Conservation (phyloP, 2,888 invertebrate genomes). For the Nineta flava region DNA sequence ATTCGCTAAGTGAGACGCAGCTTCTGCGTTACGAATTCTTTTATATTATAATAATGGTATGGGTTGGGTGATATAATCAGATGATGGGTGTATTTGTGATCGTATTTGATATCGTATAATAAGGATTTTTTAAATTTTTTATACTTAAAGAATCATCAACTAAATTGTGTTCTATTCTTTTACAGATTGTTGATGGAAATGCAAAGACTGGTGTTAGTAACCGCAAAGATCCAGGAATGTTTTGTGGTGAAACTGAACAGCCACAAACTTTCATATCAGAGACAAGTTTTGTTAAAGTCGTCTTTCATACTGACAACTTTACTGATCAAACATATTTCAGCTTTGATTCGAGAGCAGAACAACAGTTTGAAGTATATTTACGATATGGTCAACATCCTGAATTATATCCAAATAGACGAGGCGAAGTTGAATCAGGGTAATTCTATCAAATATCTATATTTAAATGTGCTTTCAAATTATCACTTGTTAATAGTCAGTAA, state of each 20-base stretch:
- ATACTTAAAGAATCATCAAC: no score
- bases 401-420: conserved; percentile 76
- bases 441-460: background rate
- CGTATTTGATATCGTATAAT: no score
- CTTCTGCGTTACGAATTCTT: no score
- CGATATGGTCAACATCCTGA: conserved; percentile 90
- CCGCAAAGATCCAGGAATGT: conserved; percentile 75
- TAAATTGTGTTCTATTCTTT: conserved; percentile 15
- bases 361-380: conserved; percentile 77
- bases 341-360: conserved; percentile 76
- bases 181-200: conserved; percentile 80
- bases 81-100: no score
- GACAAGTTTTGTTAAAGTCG: conserved; percentile 80
- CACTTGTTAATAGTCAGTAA: background rate
- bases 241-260: conserved; percentile 87
- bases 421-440: conserved; percentile 73
- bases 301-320: conserved; percentile 85
- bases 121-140: no score
- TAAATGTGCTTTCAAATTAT: background rate
- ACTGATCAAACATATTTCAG: conserved; percentile 83
- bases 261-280: conserved; percentile 90
- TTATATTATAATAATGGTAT: no score
- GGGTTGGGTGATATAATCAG: no score
- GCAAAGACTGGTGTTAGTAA: conserved; percentile 79
- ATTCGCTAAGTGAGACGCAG: no score